Percentiles rank a stretch among this genome's conserved stretches.
Evolutionary conservation across 2,797 vertebrate genomes (phyloP).

Genomic region (Pelobates cultripes): DNA sequence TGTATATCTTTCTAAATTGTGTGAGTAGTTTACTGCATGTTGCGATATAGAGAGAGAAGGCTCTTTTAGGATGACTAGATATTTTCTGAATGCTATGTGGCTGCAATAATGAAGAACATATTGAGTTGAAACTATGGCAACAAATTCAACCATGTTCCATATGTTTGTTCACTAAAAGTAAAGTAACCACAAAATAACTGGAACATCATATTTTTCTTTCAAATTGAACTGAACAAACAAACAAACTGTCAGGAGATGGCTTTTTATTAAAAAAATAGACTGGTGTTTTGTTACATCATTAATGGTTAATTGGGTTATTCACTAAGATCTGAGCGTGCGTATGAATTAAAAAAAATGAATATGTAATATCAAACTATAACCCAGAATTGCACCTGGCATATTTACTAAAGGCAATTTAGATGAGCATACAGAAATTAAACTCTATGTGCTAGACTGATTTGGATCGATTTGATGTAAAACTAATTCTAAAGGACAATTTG

Average conservation of each 20-base stretch:
- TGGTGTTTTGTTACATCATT: neutral
- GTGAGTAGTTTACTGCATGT: slow-evolving; percentile 11
- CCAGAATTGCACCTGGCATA: no score
- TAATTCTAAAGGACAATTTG: no score
- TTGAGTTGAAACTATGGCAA: slow-evolving; percentile 25
- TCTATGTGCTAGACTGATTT: no score
- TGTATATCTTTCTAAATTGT: slow-evolving; percentile 16
- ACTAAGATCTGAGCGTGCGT: neutral
- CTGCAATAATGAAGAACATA: slow-evolving; percentile 45
- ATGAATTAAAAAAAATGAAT: no score
- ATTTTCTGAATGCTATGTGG: slow-evolving; percentile 26
- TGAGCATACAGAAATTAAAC: no score
- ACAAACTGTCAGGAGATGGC: neutral
- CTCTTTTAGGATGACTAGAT: slow-evolving; percentile 20
- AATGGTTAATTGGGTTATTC: neutral
- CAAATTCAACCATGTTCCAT: slow-evolving; percentile 24
- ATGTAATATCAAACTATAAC: no score
- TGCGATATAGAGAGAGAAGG: slow-evolving; percentile 23
- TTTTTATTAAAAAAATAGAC: neutral
- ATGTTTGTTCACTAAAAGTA: slow-evolving; percentile 15
- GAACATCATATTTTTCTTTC: neutral
- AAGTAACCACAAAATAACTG: neutral
- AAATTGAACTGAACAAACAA: neutral
- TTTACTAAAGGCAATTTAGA: no score
- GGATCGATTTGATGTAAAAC: no score